These are phyloP conservation scores for Rapana venosa DNA, from an alignment of 2,888 invertebrate genomes.

Conservation along the genomic window DNA sequence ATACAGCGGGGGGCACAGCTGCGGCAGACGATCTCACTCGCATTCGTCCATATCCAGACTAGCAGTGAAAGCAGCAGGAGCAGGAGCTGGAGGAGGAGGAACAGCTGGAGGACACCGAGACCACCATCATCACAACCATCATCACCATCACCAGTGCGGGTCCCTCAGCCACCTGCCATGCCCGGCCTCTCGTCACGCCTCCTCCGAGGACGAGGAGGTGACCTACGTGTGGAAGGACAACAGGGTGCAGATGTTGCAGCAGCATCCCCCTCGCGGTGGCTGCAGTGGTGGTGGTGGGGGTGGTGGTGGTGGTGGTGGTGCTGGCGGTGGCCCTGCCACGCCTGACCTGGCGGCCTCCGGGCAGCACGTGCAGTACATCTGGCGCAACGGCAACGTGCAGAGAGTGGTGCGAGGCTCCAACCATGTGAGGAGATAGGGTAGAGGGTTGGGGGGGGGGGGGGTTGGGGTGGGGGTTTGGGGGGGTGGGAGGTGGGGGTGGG, in stretches of 20 bases:
- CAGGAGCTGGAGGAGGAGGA: not conserved
- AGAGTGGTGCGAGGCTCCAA: slow-evolving; percentile 35
- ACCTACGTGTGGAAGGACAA: slow-evolving; percentile 43
- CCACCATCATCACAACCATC: too few species aligned
- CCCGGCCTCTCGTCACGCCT: not conserved
- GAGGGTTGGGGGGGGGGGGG: not conserved
- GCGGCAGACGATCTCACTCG: not conserved
- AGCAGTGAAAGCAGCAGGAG: not conserved
- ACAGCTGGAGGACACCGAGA: not conserved
- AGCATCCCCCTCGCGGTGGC: not conserved
- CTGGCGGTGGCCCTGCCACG: not conserved
- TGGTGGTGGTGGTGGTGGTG: too few species aligned
- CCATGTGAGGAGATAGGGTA: slow-evolving; percentile 19
- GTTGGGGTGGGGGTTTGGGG: not conserved
- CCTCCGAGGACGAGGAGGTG: slow-evolving; percentile 35
- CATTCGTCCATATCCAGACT: slow-evolving; percentile 16
- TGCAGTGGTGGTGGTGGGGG: too few species aligned
- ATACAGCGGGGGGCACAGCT: not conserved
- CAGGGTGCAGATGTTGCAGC: slow-evolving; percentile 37
- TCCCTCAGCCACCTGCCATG: not conserved
- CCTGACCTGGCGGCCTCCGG: slow-evolving; percentile 9
- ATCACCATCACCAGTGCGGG: not conserved
- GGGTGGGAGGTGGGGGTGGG: too few species aligned
- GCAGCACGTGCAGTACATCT: slow-evolving; percentile 45
- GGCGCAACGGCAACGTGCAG: slow-evolving; percentile 42